Conservation (phyloP, 2,797 vertebrate genomes). For the Sciurus vulgaris region DNA sequence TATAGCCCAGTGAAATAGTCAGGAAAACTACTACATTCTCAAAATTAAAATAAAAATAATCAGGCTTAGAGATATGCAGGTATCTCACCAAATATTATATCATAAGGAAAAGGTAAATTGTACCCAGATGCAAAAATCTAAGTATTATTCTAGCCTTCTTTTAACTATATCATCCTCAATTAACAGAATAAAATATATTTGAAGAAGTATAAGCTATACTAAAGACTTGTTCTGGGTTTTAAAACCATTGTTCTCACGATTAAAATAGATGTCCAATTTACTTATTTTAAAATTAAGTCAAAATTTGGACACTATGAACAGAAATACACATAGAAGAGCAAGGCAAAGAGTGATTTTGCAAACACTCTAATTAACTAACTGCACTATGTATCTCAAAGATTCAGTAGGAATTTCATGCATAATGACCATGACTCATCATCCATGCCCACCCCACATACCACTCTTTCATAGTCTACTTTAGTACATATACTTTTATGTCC, state of each 20-base stretch:
- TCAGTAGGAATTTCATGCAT: neutral
- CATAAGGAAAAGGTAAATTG: neutral
- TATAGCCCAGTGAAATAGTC: neutral
- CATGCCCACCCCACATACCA: neutral
- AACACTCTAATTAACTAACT: constrained; percentile 2
- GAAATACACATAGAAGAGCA: neutral
- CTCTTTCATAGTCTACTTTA: neutral
- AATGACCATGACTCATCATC: neutral
- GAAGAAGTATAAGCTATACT: neutral
- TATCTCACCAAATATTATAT: neutral
- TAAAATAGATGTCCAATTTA: neutral
- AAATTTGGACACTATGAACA: neutral
- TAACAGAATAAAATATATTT: neutral
- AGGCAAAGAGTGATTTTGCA: neutral
- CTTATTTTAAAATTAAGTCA: neutral
- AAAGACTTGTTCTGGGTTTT: neutral
- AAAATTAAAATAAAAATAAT: neutral
- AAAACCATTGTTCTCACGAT: neutral
- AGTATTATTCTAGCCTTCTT: neutral
- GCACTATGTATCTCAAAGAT: neutral
- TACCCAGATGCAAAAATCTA: neutral
- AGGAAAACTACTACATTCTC: neutral
- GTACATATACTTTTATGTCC: neutral
- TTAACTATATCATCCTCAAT: neutral
- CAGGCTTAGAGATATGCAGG: neutral